phyloP scores from a whole-genome alignment of 2,888 invertebrate genomes.

The Scaeva pyrastri region DNA sequence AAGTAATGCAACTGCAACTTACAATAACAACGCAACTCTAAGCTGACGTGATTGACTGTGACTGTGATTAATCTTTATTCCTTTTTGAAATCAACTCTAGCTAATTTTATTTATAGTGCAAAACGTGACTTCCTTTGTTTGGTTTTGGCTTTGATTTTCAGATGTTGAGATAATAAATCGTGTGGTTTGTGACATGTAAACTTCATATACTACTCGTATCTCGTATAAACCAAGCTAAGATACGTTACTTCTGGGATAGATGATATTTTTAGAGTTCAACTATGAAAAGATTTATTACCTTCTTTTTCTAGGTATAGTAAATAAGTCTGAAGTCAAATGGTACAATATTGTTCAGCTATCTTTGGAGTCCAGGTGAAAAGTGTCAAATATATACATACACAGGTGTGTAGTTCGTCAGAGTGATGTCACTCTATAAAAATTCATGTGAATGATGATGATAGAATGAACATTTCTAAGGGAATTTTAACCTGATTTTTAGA shows the following conservation, averaged over 20 bases:
- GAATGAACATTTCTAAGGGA: no score
- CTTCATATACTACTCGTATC: slow-evolving; percentile 15
- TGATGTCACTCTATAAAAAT: no score
- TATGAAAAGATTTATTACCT: background rate
- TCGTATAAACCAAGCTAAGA: no score
- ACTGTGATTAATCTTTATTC: slow-evolving; percentile 40
- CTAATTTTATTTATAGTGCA: slow-evolving; percentile 43
- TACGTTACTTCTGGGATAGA: background rate
- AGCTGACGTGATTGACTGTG: slow-evolving; percentile 36
- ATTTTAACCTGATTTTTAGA: no score
- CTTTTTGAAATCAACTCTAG: slow-evolving; percentile 8
- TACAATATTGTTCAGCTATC: background rate
- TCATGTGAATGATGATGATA: no score
- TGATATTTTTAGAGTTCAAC: background rate
- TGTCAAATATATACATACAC: no score
- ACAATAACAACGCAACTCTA: slow-evolving; percentile 7
- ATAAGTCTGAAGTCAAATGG: background rate
- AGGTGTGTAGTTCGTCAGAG: no score
- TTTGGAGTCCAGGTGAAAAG: background rate
- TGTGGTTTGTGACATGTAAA: slow-evolving; percentile 27
- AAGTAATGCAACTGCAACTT: background rate
- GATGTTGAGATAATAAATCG: slow-evolving; percentile 27
- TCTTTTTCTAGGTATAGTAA: background rate
- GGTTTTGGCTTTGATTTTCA: background rate
- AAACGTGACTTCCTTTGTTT: slow-evolving; percentile 41